Evolutionary conservation across 2,113 vertebrate genomes (phyloP), one percentile per base, ranked within the genome.

Genomic region (Promerops cafer): DNA sequence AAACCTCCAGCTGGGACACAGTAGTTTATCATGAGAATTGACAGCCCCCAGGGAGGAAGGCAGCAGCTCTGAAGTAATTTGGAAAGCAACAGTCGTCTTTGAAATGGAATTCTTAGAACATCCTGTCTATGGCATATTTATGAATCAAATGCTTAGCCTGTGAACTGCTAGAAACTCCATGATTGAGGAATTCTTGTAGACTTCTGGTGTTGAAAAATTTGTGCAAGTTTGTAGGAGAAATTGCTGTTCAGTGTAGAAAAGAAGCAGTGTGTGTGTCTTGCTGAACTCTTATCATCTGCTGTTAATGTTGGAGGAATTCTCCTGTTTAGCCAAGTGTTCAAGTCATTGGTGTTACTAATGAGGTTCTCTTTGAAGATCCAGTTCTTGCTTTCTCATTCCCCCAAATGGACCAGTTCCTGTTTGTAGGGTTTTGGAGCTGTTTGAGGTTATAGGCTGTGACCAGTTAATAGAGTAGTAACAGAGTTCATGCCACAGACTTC

Each of bases 41-140:
- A 86, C 85, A 78, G 40, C 22, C 94, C 64, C 85, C 20, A 85
- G 83, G 95, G 90, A 94, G 60, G 80, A 83, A 88, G 33, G 56
- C 86, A 68, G 76, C 79, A 89, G 86, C 79, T 86, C 92, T 95
- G 85, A 52, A 95, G 79, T 79, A 90, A 87, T 87, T 94, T 95
- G 89, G 94, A 93, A 96, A 87, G 87, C 72, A 84, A 1, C 0
- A 11, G 42, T 28, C 13, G 47, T 59, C 76, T 95, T 83, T 81
- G 76, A 89, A 83, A 89, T 92, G 68, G 72, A 92, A 81, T 96
- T 96, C 92, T 86, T 89, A 90, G 72, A 81, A 92, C 93, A 89
- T 97, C 96, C 91, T 94, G 91, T 94, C 87, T 91, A 17, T 83
- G 44, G 35, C 81, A 71, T 95, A 95, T 95, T 96, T 96, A 83